Evolutionary conservation across 2,797 vertebrate species (phyloP), one percentile per base, ranked within the genome.

Genomic region (Picus viridis): DNA sequence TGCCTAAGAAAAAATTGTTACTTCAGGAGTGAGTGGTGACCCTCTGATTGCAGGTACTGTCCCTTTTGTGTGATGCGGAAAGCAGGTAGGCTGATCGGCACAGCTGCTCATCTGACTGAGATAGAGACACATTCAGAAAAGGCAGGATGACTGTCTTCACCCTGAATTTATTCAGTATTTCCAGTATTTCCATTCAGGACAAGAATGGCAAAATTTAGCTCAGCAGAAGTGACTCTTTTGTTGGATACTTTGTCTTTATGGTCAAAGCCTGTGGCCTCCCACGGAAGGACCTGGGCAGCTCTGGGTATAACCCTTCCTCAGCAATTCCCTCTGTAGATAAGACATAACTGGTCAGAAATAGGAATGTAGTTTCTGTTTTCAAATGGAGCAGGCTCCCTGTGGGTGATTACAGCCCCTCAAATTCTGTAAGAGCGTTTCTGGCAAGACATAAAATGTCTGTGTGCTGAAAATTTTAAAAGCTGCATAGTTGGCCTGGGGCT

Each of bases 181-280:
- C 6, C 14, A 0, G 3, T 63, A 71, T 29, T 73, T 19, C 56
- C 1, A 0, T 49, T 39, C 0, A 0, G 34, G 36, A 70, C 30
- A 70, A 41, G 47, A 72, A 30, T 2, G 49, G 51, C 32, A 45
- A 12, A 77, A 68, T 41, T 13, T 24, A 74, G 49, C 54, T 77
- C 62, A 68, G 23, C 17, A 76, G 61, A 54, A 76, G 39, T 18
- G 17, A 61, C 17, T 78, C 15, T 41, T 90, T 45, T 68, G 41
- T 62, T 7, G 0, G 0, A 17, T 53, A 23, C 23, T 30, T 18
- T 56, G 23, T 23, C 32, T 90, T 45, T 53, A n/a, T 32, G 39
- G 57, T 36, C 3, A 1, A 67, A 78, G 47, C 34, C 41, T 90
- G 49, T 86, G 79, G 86, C 74, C 41, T 79, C 57, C 69, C 51